phyloP scores from a whole-genome alignment of 2,888 invertebrate genomes.

The Ormyrus rosae region DNA sequence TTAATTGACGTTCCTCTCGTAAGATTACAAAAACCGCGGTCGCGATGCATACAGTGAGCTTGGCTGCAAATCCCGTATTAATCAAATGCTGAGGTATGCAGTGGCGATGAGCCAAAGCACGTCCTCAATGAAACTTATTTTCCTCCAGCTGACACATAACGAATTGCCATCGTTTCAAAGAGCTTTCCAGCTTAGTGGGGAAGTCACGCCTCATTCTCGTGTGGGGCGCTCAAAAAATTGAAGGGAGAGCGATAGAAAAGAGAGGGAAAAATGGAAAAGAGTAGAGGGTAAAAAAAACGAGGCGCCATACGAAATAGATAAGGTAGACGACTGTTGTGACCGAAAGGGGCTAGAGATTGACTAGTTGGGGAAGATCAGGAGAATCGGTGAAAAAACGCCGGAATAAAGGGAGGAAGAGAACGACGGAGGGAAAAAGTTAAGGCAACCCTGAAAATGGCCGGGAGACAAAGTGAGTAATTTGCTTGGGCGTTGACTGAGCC shows the following conservation, averaged over 20 bases:
- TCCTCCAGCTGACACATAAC: constrained; percentile 3
- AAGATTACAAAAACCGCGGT: too few relatives aligned
- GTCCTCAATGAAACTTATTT: neutral
- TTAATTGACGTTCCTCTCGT: too few relatives aligned
- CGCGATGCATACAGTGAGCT: neutral
- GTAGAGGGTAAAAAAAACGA: neutral
- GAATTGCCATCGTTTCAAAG: constrained; percentile 11
- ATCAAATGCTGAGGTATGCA: too few relatives aligned
- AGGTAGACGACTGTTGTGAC: too few relatives aligned
- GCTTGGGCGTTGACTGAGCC: constrained; percentile 12
- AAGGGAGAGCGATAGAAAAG: too few relatives aligned
- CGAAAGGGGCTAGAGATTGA: neutral
- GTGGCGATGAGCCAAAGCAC: too few relatives aligned
- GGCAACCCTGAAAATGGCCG: neutral
- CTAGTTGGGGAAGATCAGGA: neutral
- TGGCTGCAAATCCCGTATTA: too few relatives aligned
- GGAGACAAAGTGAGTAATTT: constrained; percentile 36
- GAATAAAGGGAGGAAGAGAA: neutral
- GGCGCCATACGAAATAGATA: too few relatives aligned
- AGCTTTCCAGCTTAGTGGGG: constrained; percentile 14
- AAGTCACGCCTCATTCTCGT: constrained; percentile 2
- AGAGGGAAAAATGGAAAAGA: neutral
- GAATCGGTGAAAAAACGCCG: neutral
- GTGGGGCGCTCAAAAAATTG: neutral
- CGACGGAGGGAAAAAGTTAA: neutral